A percentile compares a stretch with the other conserved stretches of the same genome.
Conservation (phyloP, 2,797 vertebrate genomes). For the Smutsia temminckii region DNA sequence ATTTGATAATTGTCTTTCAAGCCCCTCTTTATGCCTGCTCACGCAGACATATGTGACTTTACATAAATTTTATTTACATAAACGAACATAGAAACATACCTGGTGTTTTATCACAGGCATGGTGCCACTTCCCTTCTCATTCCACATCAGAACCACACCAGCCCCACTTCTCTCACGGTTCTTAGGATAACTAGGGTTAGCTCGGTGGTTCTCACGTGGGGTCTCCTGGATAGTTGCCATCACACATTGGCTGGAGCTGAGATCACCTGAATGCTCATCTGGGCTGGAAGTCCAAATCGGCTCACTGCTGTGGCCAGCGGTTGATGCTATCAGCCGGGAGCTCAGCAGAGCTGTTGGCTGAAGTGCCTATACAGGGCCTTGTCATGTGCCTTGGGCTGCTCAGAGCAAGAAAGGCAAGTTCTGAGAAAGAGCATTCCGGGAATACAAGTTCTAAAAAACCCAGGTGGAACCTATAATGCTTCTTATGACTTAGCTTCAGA, state of each 20-base stretch:
- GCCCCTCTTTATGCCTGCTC: background rate
- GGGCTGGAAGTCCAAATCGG: too few relatives aligned
- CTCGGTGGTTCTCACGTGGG: fast-evolving
- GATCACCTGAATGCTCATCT: background rate
- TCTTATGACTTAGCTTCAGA: background rate
- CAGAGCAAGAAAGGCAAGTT: background rate
- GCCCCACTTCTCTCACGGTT: background rate
- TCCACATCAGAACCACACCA: background rate
- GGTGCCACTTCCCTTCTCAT: too few relatives aligned
- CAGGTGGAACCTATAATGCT: background rate
- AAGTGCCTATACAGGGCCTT: background rate
- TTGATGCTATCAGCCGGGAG: background rate
- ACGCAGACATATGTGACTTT: background rate
- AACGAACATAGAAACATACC: background rate
- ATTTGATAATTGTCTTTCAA: background rate
- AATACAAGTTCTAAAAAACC: background rate
- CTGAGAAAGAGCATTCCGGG: background rate
- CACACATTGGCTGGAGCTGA: background rate
- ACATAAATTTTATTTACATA: background rate
- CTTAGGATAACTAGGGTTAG: background rate
- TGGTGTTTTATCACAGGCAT: background rate
- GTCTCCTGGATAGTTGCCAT: background rate
- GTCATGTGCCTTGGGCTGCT: background rate
- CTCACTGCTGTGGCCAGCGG: background rate
- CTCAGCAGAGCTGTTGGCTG: background rate